Evolutionary conservation across 2,888 invertebrate species (phyloP), one percentile per base, ranked within the genome.

Genomic region (Pristionchus fissidentatus): DNA sequence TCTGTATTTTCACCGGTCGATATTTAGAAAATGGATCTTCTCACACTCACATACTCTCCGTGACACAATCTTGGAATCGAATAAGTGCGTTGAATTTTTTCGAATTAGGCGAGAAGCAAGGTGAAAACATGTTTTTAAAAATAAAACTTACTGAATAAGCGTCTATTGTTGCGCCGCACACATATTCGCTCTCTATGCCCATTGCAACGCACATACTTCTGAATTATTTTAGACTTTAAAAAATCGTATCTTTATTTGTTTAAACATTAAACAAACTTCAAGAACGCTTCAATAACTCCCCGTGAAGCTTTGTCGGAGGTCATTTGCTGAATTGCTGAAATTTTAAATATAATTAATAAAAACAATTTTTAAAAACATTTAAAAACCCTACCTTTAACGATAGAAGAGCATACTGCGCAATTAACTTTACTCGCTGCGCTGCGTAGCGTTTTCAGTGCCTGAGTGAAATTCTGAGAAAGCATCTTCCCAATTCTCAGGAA

Each of bases 131-230:
- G 49, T 15, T 49, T 15, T 15, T 49, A 29, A 77, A 41, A 41
- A n/a, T n/a, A n/a, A 80, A 60, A 38, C 41, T 87, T 86, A 83
- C 85, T 0, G 75, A 75, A 86, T 89, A 90, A 35, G 87, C 87
- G 55, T 86, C 84, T 73, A 89, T 85, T 62, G 89, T 89, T 83
- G 86, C 86, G 26, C 88, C 85, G 85, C 89, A 89, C 55, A 89
- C 89, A 55, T 89, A 85, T 7, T 86, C 86, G 73, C 88, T 88
- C 66, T 89, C 89, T 38, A 89, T 83, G 35, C 85, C 84, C 32
- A 89, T 66, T 4, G 84, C 60, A 52, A 87, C 86, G 66, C 89
- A 89, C 60, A 85, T 43, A 38, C 80, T 78, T 43, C 87, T 88
- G 85, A 38, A 86, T 84, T n/a, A n/a, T n/a, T n/a, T n/a, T n/a